phyloP scores from a whole-genome alignment of 2,888 invertebrate genomes.

The Microplitis deprimator region DNA sequence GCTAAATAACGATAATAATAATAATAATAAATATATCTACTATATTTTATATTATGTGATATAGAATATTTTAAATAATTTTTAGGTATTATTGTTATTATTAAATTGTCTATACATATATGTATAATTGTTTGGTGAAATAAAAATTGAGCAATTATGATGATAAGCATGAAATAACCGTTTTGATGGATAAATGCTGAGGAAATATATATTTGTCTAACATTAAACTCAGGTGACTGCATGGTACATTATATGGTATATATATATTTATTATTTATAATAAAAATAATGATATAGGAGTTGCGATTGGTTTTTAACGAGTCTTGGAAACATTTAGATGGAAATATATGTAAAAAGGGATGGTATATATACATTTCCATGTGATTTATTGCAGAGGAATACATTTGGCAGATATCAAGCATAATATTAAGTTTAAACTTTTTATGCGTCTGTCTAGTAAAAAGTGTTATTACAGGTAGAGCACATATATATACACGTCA shows the following conservation, averaged over 20 bases:
- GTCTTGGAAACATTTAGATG: background rate
- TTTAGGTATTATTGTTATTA: background rate
- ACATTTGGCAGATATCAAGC: background rate
- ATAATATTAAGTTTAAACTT: background rate
- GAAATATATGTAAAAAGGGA: background rate
- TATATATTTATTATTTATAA: background rate
- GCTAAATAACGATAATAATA: background rate
- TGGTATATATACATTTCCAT: background rate
- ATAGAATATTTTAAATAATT: background rate
- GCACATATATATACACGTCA: constrained; percentile 1
- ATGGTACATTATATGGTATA: background rate
- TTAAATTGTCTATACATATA: background rate
- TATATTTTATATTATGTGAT: background rate
- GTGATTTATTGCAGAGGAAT: background rate
- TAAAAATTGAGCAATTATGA: background rate
- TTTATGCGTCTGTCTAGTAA: background rate
- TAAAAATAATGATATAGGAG: background rate
- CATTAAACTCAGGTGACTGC: background rate
- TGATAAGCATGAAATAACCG: background rate
- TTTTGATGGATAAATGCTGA: background rate
- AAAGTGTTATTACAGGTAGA: background rate
- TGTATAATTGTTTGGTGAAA: background rate
- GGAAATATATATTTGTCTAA: background rate
- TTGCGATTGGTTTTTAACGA: background rate
- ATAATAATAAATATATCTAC: background rate